Conservation (phyloP, 2,888 invertebrate species). For the Perithous albicinctus region DNA sequence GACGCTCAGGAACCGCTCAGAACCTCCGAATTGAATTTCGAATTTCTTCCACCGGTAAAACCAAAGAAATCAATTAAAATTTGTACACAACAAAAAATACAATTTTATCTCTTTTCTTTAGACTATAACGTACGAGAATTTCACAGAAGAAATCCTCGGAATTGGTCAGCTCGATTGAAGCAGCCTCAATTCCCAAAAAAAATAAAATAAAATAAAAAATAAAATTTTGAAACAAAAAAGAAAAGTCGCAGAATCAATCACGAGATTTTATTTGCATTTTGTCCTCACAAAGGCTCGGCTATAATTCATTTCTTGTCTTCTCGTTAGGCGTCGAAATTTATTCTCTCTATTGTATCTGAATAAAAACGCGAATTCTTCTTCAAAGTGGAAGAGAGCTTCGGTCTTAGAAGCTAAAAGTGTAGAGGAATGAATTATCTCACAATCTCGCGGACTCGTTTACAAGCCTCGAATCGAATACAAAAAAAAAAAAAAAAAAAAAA, state of each 20-base stretch:
- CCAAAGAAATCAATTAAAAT: conserved; percentile 63
- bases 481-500: conserved; percentile 1
- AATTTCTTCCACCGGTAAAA: conserved; percentile 74
- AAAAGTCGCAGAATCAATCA: conserved; percentile 43
- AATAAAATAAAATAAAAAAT: conserved; percentile 60
- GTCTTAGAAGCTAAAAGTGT: conserved; percentile 1
- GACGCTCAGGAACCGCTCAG: conserved; percentile 47
- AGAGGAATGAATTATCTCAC: conserved; percentile 18
- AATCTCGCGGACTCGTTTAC: not conserved
- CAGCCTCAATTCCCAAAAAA: too few species aligned
- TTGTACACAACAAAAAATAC: conserved; percentile 3
- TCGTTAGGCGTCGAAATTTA: conserved; percentile 14
- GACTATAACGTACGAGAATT: conserved; percentile 82
- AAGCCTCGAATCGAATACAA: conserved; percentile 22
- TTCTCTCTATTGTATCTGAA: not conserved
- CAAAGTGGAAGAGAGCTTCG: not conserved
- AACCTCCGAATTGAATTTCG: conserved; percentile 62
- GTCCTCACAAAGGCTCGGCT: conserved; percentile 57
- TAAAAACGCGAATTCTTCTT: conserved; percentile 5
- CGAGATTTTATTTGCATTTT: conserved; percentile 56
- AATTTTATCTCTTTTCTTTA: conserved; percentile 47
- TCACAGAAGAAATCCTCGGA: conserved; percentile 77
- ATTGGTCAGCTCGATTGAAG: conserved; percentile 70
- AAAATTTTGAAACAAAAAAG: conserved; percentile 6
- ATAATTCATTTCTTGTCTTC: conserved; percentile 21